These are phyloP conservation scores for Acestrorhynchus altus DNA, from an alignment of 2,797 vertebrate species.

Conservation along the genomic window DNA sequence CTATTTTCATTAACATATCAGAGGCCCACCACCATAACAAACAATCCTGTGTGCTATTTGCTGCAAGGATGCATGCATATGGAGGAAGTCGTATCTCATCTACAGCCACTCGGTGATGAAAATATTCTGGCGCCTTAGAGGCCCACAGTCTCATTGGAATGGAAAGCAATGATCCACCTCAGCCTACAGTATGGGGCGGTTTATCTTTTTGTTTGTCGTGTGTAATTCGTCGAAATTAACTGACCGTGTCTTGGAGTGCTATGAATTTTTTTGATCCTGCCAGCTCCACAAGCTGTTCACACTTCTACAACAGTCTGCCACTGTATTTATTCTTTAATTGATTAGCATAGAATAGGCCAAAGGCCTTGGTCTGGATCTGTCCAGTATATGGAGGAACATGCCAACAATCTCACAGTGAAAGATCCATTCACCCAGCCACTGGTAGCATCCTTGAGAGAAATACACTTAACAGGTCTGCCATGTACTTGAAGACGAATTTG, in stretches of 20 bases:
- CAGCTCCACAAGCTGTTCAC: not conserved
- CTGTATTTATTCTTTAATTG: not conserved
- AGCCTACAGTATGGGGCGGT: conserved; percentile 8
- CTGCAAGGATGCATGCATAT: conserved; percentile 29
- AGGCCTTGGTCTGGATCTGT: not conserved
- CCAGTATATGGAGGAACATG: too few relatives aligned
- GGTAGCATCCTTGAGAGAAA: too few relatives aligned
- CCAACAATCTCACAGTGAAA: too few relatives aligned
- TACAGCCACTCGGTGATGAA: conserved; percentile 34
- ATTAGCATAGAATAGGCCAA: not conserved
- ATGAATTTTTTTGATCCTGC: not conserved
- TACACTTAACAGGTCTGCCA: too few relatives aligned
- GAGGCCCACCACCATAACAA: conserved; percentile 10
- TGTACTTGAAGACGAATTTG: too few relatives aligned
- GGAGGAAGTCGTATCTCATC: conserved; percentile 27
- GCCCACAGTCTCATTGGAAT: conserved; percentile 21
- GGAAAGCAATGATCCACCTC: not conserved
- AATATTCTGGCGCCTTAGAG: conserved; percentile 26
- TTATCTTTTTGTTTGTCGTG: conserved; percentile 34
- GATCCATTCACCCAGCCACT: too few relatives aligned
- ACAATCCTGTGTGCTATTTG: not conserved
- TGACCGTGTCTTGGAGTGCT: conserved; percentile 9
- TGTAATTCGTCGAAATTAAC: conserved; percentile 43
- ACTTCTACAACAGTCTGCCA: not conserved
- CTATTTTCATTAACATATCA: conserved; percentile 6